These are phyloP conservation scores for Sinotaia quadrata DNA, from an alignment of 2,888 invertebrate species.

Conservation along the genomic window DNA sequence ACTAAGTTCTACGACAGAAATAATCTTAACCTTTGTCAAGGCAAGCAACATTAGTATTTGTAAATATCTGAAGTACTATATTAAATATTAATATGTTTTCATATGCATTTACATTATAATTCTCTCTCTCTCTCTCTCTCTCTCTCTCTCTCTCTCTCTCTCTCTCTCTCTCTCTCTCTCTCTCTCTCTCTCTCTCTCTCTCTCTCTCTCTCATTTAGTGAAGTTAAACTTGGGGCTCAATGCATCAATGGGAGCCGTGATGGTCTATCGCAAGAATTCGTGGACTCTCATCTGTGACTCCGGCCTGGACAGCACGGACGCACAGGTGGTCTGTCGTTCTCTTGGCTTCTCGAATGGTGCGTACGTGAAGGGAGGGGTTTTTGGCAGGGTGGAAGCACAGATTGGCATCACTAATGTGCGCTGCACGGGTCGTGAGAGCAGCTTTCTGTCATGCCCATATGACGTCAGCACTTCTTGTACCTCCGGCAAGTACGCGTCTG, in stretches of 20 bases:
- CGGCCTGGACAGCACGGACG: conserved; percentile 53
- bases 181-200: no score
- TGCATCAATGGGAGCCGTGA: conserved; percentile 53
- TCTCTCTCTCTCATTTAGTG: conserved; percentile 36
- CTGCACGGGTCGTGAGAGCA: conserved; percentile 47
- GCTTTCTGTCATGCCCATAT: conserved; percentile 42
- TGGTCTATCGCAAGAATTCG: conserved; percentile 43
- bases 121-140: no score
- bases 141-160: no score
- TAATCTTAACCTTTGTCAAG: no score
- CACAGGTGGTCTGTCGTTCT: conserved; percentile 52
- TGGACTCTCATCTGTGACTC: conserved; percentile 61
- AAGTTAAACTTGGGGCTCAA: conserved; percentile 50
- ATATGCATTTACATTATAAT: no score
- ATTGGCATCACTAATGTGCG: conserved; percentile 76
- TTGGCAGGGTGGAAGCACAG: conserved; percentile 61
- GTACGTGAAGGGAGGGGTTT: conserved; percentile 47
- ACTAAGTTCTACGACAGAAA: no score
- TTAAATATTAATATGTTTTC: neutral
- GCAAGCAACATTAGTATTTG: no score
- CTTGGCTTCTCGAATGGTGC: conserved; percentile 53
- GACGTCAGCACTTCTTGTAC: conserved; percentile 30
- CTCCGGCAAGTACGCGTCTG: conserved; percentile 51
- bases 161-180: no score
- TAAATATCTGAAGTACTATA: no score